Evolutionary conservation across 2,888 invertebrate genomes (phyloP).

Genomic region (Andricus quercusramuli): DNA sequence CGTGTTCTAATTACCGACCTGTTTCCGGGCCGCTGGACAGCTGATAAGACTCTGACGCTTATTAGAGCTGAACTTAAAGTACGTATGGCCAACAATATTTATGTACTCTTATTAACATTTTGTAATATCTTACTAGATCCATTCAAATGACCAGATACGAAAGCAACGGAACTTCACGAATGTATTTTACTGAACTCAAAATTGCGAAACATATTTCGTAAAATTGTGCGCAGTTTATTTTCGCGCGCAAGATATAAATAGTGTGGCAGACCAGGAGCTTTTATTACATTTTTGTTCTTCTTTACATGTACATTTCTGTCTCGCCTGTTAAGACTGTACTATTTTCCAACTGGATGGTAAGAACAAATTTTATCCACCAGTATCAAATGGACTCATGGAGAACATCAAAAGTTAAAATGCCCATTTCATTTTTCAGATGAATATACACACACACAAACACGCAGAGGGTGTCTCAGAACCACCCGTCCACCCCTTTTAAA

Average conservation of each 20-base stretch:
- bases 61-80: not conserved
- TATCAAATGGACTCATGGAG: too few relatives aligned
- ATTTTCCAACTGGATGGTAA: not conserved
- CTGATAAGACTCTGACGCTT: not conserved
- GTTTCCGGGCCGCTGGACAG: constrained; percentile 11
- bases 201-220: too few relatives aligned
- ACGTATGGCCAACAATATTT: not conserved
- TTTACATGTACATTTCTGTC: not conserved
- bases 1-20: constrained; percentile 25
- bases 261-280: not conserved
- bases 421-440: too few relatives aligned
- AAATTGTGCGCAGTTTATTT: too few relatives aligned
- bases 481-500: too few relatives aligned
- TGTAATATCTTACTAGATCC: not conserved
- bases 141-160: not conserved
- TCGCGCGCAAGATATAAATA: too few relatives aligned
- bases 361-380: not conserved
- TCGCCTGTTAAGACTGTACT: not conserved
- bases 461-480: too few relatives aligned
- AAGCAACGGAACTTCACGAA: too few relatives aligned
- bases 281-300: not conserved
- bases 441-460: too few relatives aligned
- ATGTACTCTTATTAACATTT: not conserved
- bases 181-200: too few relatives aligned
- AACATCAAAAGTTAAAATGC: too few relatives aligned